Base-by-base conservation (phyloP, 2,888 invertebrate genomes). In the Machimus atricapillus region DNA sequence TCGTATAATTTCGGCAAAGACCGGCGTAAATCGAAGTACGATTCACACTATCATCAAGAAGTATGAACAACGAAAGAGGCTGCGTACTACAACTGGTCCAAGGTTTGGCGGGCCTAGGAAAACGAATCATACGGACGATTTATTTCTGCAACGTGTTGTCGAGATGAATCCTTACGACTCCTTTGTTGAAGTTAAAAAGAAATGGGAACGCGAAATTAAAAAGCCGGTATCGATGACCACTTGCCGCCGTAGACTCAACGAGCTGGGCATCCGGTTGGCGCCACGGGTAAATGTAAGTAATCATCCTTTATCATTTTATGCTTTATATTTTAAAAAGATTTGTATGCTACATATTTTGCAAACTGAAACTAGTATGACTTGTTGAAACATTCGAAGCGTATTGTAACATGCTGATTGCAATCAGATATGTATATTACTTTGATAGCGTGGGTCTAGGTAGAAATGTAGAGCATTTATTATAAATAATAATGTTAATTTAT, bases 21-120 rank as follows among this genome's bases (percentile, higher is more conserved):
- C 74, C 12, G 85, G 74, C 1, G 31, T 85, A 0, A 37, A 56
- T 7, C 56, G 85, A 31, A 85, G 43, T 14, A 85, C 85, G 19
- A 56, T 85, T 43, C 74, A 85, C 16, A 85, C 58, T 23, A 58
- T 85, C 14, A 85, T 85, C n/a, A 85, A 85, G 31, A 85, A 85
- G 19, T 85, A 85, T 27, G 85, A 85, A 14, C 43, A 58, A 8
- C 8, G 73, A 31, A 85, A 23, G n/a, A 34, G 19, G 31, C 8
- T 46, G 6, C n/a, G 34, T 12, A 43, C 31, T 5, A n/a, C 19
- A 1, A 46, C 31, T 16, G 58, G 7, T 40, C 85, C 74, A 43
- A 74, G 46, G 19, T 85, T 58, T 40, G 85, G 85, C 19, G 37
- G 74, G 2, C 73, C 74, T 1, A 56, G 85, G 23, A 85, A 85